Base-by-base conservation (phyloP, 2,888 invertebrate genomes). In the Nomada fucata region DNA sequence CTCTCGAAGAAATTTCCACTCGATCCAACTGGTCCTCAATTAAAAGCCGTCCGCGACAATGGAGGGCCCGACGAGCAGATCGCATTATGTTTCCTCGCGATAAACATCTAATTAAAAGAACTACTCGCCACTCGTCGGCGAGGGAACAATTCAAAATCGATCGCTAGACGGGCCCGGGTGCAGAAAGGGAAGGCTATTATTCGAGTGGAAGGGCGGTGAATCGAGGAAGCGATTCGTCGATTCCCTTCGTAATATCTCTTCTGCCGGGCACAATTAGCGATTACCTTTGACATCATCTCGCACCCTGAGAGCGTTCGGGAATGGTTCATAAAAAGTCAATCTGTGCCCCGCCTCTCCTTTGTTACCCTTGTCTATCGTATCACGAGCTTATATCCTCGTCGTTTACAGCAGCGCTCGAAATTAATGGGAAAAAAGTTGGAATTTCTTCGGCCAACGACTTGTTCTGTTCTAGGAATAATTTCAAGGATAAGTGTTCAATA, bases 241-340 rank as follows among this genome's bases (percentile, higher is more conserved):
- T 80, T 84, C 79, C 73, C 76, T 47, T 83, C 68, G 86, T 88
- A 88, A 91, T 90, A 90, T 91, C 89, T 91, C 89, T 88, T 87
- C 88, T 70, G 81, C 52, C 77, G 76, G 86, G 83, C 86, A 90
- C 90, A 91, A 92, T 92, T 92, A 92, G 90, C 88, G 92, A 90
- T 87, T 89, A 89, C 86, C 83, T 83, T 73, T 76, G 36, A 36
- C 76, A 69, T 63, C 68, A 82, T 76, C 87, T 87, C 83, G 89
- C 85, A 90, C 76, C 85, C 90, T 72, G 71, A 83, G 88, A 90
- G 89, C 88, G 89, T 89, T 86, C 83, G 81, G 86, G 83, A 90
- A 89, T 87, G 89, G 89, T 91, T 90, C 89, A 90, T 90, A 90
- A 91, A 92, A 85, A 89, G 89, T 84, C 44, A 53, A 50, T 61